Base-by-base conservation (phyloP, 2,113 vertebrate species). In the Seriola dumerili region DNA sequence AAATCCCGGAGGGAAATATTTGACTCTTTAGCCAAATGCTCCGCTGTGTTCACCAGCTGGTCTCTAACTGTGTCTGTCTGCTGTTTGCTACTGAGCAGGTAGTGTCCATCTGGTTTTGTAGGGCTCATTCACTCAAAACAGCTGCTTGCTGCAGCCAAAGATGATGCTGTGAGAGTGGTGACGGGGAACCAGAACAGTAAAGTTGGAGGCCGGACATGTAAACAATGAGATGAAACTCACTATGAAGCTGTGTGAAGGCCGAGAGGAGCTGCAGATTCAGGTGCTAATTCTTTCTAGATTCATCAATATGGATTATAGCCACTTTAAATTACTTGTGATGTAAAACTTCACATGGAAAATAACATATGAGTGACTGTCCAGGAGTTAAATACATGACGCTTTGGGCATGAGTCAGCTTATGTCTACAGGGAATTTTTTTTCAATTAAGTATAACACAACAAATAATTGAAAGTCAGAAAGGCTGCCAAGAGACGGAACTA, bases 391-490 rank as follows among this genome's bases (percentile, higher is more conserved):
- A 61, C n/a, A 21, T n/a, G 9, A 25, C 8, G n/a, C 42, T 69
- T 69, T 42, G 16, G 14, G 10, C 61, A 62, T 55, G n/a, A 40
- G 36, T 10, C 40, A 25, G 78, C 55, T 44, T 17, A 63, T 23
- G 42, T 71, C 78, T 62, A 13, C 21, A 4, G 57, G 62, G 64
- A 64, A 40, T 55, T 58, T 36, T 42, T 69, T 72, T 50, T 34
- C 34, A 83, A 85, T 84, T 73, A 78, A 71, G 38, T 21, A 32
- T 50, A 78, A 62, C 50, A 44, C 59, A 68, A 62, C 21, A 62
- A 67, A 81, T 81, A 17, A 78, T 62, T 67, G 54, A 25, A 29
- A 79, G 62, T 63, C 64, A 72, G 63, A 70, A 55, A 34, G 0
- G 36, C 57, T 25, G 76, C 76, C 34, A 44, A 50, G 76, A 78